These are phyloP conservation scores for Anas platyrhynchos DNA, from an alignment of 2,113 vertebrate genomes.

Conservation along the genomic window DNA sequence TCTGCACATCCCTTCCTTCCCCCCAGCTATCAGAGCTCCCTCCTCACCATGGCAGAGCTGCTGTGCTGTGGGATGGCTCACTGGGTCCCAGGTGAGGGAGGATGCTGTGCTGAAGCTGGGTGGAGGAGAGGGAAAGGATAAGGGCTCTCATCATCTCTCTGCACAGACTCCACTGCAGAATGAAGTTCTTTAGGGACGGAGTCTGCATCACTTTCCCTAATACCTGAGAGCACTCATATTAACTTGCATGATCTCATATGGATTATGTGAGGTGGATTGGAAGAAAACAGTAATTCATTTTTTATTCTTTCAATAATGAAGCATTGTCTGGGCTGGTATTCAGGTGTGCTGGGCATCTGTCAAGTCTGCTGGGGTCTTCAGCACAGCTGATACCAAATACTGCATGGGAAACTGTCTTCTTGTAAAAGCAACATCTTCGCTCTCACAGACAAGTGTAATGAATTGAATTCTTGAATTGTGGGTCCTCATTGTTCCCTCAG, in stretches of 20 bases:
- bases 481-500: not conserved
- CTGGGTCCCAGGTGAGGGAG: not conserved
- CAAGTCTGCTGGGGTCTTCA: not conserved
- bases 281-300: not conserved
- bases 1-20: not conserved
- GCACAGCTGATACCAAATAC: not conserved
- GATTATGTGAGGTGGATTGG: not conserved
- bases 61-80: not conserved
- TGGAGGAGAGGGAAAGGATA: not conserved
- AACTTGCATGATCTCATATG: not conserved
- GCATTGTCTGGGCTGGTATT: not conserved
- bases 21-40: not conserved
- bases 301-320: not conserved
- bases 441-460: not conserved
- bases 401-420: not conserved
- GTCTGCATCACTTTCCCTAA: not conserved
- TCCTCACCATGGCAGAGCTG: not conserved
- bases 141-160: not conserved
- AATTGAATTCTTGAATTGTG: not conserved
- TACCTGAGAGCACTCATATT: not conserved
- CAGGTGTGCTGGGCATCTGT: not conserved
- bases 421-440: not conserved
- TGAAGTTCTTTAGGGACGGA: not conserved
- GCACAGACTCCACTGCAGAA: not conserved
- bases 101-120: not conserved